Evolutionary conservation across 1,140 invertebrate genomes (phyloP).

Genomic region (Agrilus planipennis): DNA sequence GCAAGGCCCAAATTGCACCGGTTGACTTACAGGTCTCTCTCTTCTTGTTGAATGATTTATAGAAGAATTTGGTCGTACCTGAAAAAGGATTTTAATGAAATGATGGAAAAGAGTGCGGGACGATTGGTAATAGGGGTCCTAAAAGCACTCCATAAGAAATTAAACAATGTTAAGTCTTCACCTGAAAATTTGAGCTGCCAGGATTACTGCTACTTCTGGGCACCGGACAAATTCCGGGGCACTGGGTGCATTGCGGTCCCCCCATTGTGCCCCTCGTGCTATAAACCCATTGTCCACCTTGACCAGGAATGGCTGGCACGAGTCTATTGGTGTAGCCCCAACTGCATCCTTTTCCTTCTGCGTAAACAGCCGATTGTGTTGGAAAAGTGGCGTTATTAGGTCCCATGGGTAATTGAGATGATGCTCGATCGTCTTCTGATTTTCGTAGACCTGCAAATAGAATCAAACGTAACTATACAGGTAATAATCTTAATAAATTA

Average conservation of each 20-base stretch:
- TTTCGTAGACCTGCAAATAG: slow-evolving; percentile 24
- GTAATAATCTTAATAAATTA: not conserved
- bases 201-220: slow-evolving; percentile 31
- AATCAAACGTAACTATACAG: not conserved
- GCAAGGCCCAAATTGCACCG: slow-evolving; percentile 22
- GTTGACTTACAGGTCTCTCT: slow-evolving; percentile 33
- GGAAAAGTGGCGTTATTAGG: slow-evolving; percentile 18
- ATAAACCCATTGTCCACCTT: slow-evolving; percentile 31
- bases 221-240: slow-evolving; percentile 30
- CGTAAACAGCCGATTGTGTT: slow-evolving; percentile 31
- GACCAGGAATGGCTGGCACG: slow-evolving; percentile 16
- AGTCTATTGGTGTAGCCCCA: slow-evolving; percentile 33
- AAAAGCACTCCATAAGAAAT: too few relatives aligned
- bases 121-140: too few relatives aligned
- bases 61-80: too few relatives aligned
- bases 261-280: slow-evolving; percentile 25
- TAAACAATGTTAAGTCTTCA: too few relatives aligned
- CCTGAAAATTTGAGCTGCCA: slow-evolving; percentile 16
- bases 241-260: slow-evolving; percentile 30
- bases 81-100: too few relatives aligned
- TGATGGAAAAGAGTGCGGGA: too few relatives aligned
- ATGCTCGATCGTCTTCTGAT: slow-evolving; percentile 15
- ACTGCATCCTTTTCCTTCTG: slow-evolving; percentile 31
- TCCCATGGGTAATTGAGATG: slow-evolving; percentile 16
- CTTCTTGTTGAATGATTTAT: slow-evolving; percentile 19